Evolutionary conservation across 1,140 invertebrate species (phyloP).

Genomic region (Ptiloglossa arizonensis): DNA sequence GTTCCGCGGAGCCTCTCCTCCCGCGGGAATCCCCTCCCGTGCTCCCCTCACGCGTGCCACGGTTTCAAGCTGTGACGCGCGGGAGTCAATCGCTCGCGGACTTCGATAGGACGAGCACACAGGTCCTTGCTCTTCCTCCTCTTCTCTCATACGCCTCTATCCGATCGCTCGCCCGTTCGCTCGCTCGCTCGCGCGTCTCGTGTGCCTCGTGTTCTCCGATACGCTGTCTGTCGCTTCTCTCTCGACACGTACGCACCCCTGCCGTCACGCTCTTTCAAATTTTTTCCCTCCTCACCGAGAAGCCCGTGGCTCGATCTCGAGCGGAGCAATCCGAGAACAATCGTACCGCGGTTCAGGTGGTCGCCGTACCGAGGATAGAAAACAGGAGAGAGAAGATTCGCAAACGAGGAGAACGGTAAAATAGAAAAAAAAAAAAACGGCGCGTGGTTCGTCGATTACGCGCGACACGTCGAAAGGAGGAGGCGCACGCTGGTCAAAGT

Average conservation of each 20-base stretch:
- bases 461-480: too few species aligned
- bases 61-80: constrained; percentile 71
- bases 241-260: too few species aligned
- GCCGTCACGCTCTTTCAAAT: not conserved
- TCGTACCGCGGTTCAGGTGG: too few species aligned
- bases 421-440: not conserved
- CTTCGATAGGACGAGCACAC: constrained; percentile 72
- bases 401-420: not conserved
- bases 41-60: constrained; percentile 76
- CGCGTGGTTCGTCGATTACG: not conserved
- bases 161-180: constrained; percentile 27
- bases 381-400: not conserved
- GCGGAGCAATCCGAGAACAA: too few species aligned
- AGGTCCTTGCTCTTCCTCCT: constrained; percentile 49
- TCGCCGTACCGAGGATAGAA: not conserved
- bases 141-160: constrained; percentile 1
- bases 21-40: constrained; percentile 58
- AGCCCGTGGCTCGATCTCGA: too few species aligned
- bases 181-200: not conserved
- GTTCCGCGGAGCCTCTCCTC: constrained; percentile 34
- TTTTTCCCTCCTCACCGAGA: not conserved
- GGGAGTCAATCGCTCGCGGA: constrained; percentile 80
- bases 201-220: not conserved
- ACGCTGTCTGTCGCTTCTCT: not conserved
- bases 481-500: too few species aligned